A percentile compares a stretch with the other conserved stretches of the same genome.
Conservation (phyloP, 2,797 vertebrate species). For the Nothura maculosa region DNA sequence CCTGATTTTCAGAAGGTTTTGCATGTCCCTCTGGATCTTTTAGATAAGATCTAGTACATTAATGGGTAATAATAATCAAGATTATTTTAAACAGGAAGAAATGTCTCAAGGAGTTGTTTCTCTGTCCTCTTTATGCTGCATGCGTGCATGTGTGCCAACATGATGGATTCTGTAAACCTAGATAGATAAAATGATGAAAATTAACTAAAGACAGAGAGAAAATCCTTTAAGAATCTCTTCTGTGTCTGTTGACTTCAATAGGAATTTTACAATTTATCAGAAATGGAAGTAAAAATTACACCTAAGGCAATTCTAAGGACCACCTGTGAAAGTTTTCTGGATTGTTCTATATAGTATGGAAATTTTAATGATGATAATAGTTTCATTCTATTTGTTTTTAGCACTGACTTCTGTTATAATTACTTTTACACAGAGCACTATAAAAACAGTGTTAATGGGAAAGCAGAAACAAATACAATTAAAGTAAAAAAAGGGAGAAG, state of each 20-base stretch:
- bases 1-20: background rate
- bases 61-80: background rate
- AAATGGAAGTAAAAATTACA: background rate
- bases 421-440: slow-evolving; percentile 20
- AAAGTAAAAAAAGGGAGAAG: background rate
- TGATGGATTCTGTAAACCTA: background rate
- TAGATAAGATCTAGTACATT: background rate
- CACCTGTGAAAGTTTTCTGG: slow-evolving; percentile 6
- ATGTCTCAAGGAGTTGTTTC: background rate
- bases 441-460: background rate
- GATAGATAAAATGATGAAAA: background rate
- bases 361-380: background rate
- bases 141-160: background rate
- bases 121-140: background rate
- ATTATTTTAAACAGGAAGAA: background rate
- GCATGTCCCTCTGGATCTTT: background rate
- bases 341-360: slow-evolving; percentile 1
- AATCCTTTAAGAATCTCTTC: background rate
- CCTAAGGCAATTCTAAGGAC: background rate
- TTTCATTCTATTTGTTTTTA: background rate
- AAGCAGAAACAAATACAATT: slow-evolving; percentile 1
- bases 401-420: background rate
- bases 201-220: background rate
- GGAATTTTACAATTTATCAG: slow-evolving; percentile 11
- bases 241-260: background rate